Conservation (phyloP, 2,888 invertebrate species). For the Trilocha varians region DNA sequence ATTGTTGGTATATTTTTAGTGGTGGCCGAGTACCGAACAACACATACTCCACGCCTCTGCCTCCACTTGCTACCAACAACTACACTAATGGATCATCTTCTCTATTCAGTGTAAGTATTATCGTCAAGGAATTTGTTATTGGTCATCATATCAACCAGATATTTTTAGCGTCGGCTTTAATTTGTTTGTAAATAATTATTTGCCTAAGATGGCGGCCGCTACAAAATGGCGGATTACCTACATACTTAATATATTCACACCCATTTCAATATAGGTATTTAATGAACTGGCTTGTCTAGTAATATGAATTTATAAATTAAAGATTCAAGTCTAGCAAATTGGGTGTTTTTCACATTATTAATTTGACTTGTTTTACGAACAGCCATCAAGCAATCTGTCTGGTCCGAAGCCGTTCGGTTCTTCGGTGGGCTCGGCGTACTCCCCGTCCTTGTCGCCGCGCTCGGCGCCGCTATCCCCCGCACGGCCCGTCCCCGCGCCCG, state of each 20-base stretch:
- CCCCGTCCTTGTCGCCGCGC: constrained; percentile 64
- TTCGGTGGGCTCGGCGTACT: constrained; percentile 70
- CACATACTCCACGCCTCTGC: constrained; percentile 83
- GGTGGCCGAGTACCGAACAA: constrained; percentile 80
- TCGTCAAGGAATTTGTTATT: background rate
- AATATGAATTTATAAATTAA: no score
- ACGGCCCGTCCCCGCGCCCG: constrained; percentile 37
- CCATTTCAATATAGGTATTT: no score
- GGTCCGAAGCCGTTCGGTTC: constrained; percentile 77
- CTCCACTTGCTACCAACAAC: constrained; percentile 76
- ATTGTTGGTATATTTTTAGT: no score
- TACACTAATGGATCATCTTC: constrained; percentile 75
- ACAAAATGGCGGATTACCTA: no score
- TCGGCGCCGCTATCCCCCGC: constrained; percentile 69
- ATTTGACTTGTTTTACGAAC: constrained; percentile 9
- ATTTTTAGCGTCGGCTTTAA: no score
- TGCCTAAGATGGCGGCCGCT: no score
- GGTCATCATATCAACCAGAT: no score
- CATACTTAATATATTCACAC: no score
- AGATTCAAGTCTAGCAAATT: no score
- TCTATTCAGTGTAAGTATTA: constrained; percentile 78
- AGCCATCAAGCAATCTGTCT: constrained; percentile 69
- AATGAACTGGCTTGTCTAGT: no score
- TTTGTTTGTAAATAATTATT: no score
- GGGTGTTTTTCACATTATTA: no score